phyloP scores from a whole-genome alignment of 2,113 vertebrate genomes.

The Anguilla japonica region DNA sequence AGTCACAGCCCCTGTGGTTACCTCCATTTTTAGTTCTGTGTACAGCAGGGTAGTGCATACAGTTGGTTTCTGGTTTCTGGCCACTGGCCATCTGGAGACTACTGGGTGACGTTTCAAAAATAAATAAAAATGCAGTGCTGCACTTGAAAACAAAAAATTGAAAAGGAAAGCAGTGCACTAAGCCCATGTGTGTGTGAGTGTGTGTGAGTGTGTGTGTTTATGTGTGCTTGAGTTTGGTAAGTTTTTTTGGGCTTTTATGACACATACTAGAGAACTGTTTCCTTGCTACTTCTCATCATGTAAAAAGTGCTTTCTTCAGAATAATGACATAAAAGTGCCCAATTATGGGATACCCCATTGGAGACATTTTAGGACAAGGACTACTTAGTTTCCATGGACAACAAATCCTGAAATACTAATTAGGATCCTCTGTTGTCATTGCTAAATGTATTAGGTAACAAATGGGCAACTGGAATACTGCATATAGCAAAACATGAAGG shows the following conservation, averaged over 20 bases:
- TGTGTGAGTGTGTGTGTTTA: not conserved
- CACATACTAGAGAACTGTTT: not conserved
- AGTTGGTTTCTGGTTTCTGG: no score
- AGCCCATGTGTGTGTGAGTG: not conserved
- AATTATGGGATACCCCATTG: slow-evolving; percentile 67
- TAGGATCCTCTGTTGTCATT: not conserved
- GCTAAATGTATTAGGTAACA: no score
- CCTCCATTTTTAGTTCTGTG: not conserved
- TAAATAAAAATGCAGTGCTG: not conserved
- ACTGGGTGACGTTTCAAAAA: no score
- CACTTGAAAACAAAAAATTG: not conserved
- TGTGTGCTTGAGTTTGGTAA: not conserved
- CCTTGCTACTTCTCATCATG: slow-evolving; percentile 44
- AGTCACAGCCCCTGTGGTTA: not conserved
- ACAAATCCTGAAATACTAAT: not conserved
- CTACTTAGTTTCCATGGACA: slow-evolving; percentile 81
- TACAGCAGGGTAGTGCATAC: not conserved
- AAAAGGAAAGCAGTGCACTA: not conserved
- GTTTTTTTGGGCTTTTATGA: not conserved
- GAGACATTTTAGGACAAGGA: slow-evolving; percentile 70
- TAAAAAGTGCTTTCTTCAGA: slow-evolving; percentile 65
- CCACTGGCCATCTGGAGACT: no score
- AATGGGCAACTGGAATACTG: no score
- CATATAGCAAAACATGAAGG: no score
- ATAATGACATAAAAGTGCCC: slow-evolving; percentile 81